Base-by-base conservation (phyloP, 1,140 invertebrate species). In the Bombus cullumanus region DNA sequence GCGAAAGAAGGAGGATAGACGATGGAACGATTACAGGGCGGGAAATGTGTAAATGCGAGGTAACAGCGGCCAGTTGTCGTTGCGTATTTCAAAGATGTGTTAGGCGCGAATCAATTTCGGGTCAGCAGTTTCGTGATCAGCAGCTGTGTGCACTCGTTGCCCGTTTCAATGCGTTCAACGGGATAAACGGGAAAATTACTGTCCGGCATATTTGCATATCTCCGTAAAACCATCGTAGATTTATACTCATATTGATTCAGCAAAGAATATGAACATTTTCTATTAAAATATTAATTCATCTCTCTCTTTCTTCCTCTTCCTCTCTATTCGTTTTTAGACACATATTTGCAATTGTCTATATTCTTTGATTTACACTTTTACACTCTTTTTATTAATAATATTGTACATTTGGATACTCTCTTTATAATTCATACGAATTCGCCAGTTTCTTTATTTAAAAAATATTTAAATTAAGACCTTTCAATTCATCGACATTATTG, bases 81-180 rank as follows among this genome's bases (percentile, higher is more conserved):
- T 37, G 53, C 79, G 68, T 81, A 39, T 31, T 59, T 73, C 72
- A 66, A 75, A 66, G 79, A 59, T 68, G 68, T 73, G 79, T 81
- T 74, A 34, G 47, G 41, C 81, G 57, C 81, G 81, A 75, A 82
- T 82, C 69, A 74, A 75, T 82, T 82, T 82, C 71, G 31, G 81
- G 39, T 59, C 79, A 81, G 66, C 31, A 82, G 53, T 75, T 82
- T 74, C 72, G 71, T 82, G 81, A 64, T 74, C 71, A 74, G 25
- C n/a, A 41, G 31, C 57, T 18, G 12, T 37, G 31, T 64, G 57
- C 37, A 25, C 41, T 62, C 28, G 59, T 62, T 81, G 3, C 6
- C 28, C 25, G 79, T 72, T 81, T n/a, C 31, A 57, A 31, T 59
- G 66, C 34, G 12, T 8, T 34, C 66, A 18, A 72, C 43, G 34